These are phyloP conservation scores for Pachyseris speciosa DNA, from an alignment of 64 coral and sea anemone species.

Conservation along the genomic window DNA sequence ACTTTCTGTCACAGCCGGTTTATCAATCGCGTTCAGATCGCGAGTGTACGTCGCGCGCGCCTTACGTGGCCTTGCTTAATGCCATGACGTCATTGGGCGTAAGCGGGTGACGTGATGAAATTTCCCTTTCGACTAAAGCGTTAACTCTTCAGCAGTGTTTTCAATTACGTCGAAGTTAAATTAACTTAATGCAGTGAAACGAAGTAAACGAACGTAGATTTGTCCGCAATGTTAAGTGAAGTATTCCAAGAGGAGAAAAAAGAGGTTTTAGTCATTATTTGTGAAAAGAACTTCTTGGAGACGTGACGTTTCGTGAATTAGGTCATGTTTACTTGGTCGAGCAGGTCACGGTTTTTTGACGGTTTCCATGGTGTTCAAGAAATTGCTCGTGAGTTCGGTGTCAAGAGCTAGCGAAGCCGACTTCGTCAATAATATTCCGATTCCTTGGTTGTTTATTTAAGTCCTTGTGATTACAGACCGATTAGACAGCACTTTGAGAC, in stretches of 20 bases:
- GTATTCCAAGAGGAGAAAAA: neutral
- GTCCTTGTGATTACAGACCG: neutral
- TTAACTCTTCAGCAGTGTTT: no score
- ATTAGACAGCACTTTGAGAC: neutral
- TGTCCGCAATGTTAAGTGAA: neutral
- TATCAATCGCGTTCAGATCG: neutral
- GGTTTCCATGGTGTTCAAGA: constrained; percentile 44
- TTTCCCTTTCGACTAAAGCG: neutral
- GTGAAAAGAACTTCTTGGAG: neutral
- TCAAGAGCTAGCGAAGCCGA: neutral
- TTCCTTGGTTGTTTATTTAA: neutral
- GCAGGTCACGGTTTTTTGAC: constrained; percentile 26
- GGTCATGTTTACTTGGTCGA: constrained; percentile 8
- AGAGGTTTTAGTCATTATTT: no score
- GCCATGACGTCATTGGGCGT: constrained; percentile 28
- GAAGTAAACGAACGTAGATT: neutral
- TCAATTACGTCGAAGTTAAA: no score
- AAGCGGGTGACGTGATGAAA: constrained; percentile 35
- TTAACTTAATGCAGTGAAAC: no score
- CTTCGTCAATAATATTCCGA: neutral
- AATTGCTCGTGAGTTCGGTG: neutral
- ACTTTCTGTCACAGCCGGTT: neutral
- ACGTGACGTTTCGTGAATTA: constrained; percentile 21
- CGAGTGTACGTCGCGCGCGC: neutral
- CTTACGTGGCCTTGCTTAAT: neutral